Evolutionary conservation across 2,888 invertebrate species (phyloP).

Genomic region (Autographa gamma): DNA sequence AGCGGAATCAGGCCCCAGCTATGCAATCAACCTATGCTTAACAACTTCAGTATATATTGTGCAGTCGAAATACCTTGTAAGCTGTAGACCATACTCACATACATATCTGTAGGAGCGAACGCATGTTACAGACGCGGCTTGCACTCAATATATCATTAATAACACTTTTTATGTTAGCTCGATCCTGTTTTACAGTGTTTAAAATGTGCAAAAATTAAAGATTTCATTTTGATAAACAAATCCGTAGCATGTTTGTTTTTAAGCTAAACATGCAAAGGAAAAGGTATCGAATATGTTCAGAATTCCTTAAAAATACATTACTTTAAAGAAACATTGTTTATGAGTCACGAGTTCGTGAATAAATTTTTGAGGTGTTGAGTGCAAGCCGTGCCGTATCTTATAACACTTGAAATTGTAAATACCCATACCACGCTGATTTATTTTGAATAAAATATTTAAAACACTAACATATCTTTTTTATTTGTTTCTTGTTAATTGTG

Average conservation of each 20-base stretch:
- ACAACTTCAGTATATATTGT: background rate
- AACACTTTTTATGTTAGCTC: background rate
- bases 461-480: constrained; percentile 62
- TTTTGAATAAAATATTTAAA: constrained; percentile 81
- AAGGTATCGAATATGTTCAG: too few species aligned
- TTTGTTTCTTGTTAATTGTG: too few species aligned
- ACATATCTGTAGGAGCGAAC: constrained; percentile 24
- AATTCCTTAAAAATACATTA: too few species aligned
- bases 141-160: constrained; percentile 36
- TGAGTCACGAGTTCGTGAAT: background rate
- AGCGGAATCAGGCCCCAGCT: too few species aligned
- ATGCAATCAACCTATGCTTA: background rate
- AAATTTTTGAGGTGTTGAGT: constrained; percentile 30
- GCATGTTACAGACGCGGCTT: constrained; percentile 18
- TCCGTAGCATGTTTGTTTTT: too few species aligned
- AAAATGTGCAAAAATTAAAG: too few species aligned
- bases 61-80: constrained; percentile 29
- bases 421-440: constrained; percentile 81
- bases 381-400: constrained; percentile 18
- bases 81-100: constrained; percentile 23
- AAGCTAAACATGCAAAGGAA: too few species aligned
- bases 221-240: too few species aligned
- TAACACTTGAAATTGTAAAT: constrained; percentile 74
- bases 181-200: background rate
- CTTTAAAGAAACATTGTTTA: background rate